Conservation (phyloP, 2,113 vertebrate genomes). For the Arvicanthis niloticus region DNA sequence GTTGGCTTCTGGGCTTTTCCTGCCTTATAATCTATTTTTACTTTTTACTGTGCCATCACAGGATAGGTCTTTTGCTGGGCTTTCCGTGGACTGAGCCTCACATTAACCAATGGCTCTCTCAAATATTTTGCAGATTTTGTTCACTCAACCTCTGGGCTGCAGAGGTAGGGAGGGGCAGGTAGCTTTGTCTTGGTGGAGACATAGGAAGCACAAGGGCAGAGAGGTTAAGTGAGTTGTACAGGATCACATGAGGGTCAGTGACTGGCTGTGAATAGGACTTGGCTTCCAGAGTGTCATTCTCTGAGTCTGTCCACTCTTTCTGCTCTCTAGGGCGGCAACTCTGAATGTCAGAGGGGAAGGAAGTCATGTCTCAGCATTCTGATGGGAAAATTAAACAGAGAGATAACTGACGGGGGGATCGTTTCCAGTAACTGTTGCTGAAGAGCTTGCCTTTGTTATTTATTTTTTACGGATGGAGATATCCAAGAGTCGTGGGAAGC, state of each 20-base stretch:
- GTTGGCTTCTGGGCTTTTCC: slow-evolving; percentile 15
- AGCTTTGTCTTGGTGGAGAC: slow-evolving; percentile 75
- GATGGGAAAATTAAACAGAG: neutral
- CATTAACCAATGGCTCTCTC: neutral
- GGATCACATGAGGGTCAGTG: slow-evolving; percentile 74
- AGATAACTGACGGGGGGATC: neutral
- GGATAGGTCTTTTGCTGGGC: neutral
- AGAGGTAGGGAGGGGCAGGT: slow-evolving; percentile 77
- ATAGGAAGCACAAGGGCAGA: slow-evolving; percentile 76
- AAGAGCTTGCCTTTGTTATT: neutral
- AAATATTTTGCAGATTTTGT: neutral
- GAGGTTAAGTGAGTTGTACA: slow-evolving; percentile 79
- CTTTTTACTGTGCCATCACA: slow-evolving; percentile 5
- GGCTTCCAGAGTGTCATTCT: slow-evolving; percentile 47
- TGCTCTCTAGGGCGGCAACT: neutral
- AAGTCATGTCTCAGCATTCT: neutral
- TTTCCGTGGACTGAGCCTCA: neutral
- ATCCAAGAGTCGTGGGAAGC: neutral
- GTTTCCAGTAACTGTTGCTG: neutral
- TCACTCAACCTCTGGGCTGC: slow-evolving; percentile 35
- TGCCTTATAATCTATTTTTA: neutral
- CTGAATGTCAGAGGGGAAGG: neutral
- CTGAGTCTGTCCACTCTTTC: slow-evolving; percentile 44
- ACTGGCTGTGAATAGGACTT: slow-evolving; percentile 72
- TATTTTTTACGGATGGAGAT: neutral